Evolutionary conservation across 2,113 vertebrate genomes (phyloP).

Genomic region (Puffinus mauretanicus): DNA sequence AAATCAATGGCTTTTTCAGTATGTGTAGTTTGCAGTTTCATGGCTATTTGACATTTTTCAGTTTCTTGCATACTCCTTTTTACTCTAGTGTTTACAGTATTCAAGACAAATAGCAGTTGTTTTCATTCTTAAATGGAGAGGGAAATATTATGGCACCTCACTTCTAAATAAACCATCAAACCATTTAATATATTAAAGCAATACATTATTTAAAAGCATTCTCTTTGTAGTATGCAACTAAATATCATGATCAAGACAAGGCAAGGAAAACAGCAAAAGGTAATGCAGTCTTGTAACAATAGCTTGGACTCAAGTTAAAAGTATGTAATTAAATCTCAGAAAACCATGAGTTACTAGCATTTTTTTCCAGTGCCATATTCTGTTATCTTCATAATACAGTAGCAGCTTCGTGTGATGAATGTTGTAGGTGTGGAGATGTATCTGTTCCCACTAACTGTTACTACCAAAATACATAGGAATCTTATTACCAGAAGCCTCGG

Average conservation of each 20-base stretch:
- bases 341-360: not conserved
- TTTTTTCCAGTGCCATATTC: not conserved
- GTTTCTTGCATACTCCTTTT: not conserved
- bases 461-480: not conserved
- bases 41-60: not conserved
- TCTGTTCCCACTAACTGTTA: not conserved
- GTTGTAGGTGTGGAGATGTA: not conserved
- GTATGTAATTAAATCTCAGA: not conserved
- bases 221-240: not conserved
- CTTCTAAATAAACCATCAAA: not conserved
- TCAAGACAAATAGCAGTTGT: not conserved
- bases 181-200: not conserved
- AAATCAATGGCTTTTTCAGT: not conserved
- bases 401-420: not conserved
- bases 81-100: not conserved
- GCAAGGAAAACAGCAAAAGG: not conserved
- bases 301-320: not conserved
- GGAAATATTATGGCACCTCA: not conserved
- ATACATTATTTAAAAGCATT: not conserved
- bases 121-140: not conserved
- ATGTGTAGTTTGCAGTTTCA: not conserved
- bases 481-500: not conserved
- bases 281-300: not conserved
- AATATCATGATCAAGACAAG: not conserved
- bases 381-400: not conserved